Base-by-base conservation (phyloP, 2,888 invertebrate genomes). In the Eupsilia transversa region DNA sequence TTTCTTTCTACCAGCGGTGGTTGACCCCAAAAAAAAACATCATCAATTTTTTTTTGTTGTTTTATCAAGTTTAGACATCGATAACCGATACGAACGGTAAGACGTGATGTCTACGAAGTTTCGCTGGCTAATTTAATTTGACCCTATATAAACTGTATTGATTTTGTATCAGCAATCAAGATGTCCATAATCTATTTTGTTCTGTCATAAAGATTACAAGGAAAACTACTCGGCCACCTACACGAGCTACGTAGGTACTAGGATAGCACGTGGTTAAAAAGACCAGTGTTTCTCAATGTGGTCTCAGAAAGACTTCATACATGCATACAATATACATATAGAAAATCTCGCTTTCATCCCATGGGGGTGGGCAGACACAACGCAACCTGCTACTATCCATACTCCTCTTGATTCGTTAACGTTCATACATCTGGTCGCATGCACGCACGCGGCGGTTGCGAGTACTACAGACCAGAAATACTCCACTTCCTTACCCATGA, bases 271-370 rank as follows among this genome's bases (percentile, higher is more conserved):
- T 57, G 66, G 70, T 57, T 35, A 27, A 3, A 17, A 41, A 66
- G n/a, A 43, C 14, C 83, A 82, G 67, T 59, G 86, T 30, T 71
- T 71, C 70, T 73, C 86, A 83, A 85, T 30, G 14, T 61, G 2
- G 23, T 63, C 14, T 9, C 10, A 49, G 3, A 33, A 46, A 27
- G 3, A 77, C 30, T 10, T 5, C 14, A 49, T n/a, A n/a, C 10
- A 9, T 1, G 9, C 23, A n/a, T 49, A 10, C n/a, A 9, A n/a
- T n/a, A n/a, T 20, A n/a, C n/a, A 49, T 20, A 23, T 0, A 49
- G 0, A 9, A 49, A 49, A 23, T 23, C 46, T 20, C 20, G 20
- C 20, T 2, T 20, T 46, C 20, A 7, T 46, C 20, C 20, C 7
- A 20, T n/a, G n/a, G n/a, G 43, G 14, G 43, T 20, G 20, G 20